Evolutionary conservation across 2,797 vertebrate species (phyloP).

Genomic region (Myotis daubentonii): DNA sequence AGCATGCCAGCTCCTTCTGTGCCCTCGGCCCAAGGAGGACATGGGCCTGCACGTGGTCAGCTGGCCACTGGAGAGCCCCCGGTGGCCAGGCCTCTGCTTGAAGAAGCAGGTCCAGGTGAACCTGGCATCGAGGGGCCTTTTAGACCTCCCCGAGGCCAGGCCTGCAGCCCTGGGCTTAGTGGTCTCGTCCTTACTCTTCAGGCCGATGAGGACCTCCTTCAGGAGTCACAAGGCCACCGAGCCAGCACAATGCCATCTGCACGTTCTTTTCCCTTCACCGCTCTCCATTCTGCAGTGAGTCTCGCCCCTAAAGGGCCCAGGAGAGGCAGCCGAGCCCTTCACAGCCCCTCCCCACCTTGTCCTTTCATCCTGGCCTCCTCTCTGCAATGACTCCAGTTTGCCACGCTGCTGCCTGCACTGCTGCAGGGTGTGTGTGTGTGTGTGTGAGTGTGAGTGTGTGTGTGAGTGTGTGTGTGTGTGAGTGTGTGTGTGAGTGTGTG

Average conservation of each 20-base stretch:
- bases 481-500: no score
- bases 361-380: neutral
- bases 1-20: neutral
- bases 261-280: neutral
- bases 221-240: neutral
- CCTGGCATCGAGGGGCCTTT: neutral
- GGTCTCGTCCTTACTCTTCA: accelerated
- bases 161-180: neutral
- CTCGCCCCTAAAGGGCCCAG: neutral
- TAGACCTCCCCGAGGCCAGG: neutral
- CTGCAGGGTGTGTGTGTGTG: no score
- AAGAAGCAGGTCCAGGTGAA: neutral
- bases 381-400: neutral
- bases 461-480: no score
- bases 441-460: no score
- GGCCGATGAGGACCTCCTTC: no score
- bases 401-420: accelerated
- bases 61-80: neutral
- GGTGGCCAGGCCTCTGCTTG: neutral
- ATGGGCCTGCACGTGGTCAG: no score
- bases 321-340: neutral
- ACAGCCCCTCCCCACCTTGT: accelerated
- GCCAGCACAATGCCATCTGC: accelerated
- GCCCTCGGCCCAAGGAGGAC: neutral
- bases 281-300: neutral